phyloP scores from a whole-genome alignment of 1,140 invertebrate genomes.

The Drosophila pachea region DNA sequence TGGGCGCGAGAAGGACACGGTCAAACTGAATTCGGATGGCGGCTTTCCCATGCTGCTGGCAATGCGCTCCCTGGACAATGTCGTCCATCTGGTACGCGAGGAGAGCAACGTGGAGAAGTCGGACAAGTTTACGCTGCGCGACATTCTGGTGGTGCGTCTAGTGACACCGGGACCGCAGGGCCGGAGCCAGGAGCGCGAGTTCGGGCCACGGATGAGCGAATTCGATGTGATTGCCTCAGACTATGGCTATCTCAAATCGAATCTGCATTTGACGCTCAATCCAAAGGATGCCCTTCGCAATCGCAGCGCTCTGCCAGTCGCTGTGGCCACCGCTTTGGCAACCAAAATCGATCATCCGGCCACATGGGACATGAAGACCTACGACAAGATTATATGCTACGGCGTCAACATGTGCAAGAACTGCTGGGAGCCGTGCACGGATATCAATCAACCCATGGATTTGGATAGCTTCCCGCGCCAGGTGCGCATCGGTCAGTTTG shows the following conservation, averaged over 20 bases:
- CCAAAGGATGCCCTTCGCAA: slow-evolving; percentile 61
- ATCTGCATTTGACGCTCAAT: slow-evolving; percentile 63
- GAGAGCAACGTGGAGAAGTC: slow-evolving; percentile 50
- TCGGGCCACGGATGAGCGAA: slow-evolving; percentile 60
- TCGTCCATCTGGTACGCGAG: slow-evolving; percentile 53
- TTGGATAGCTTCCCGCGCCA: slow-evolving; percentile 62
- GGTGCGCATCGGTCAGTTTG: slow-evolving; percentile 69
- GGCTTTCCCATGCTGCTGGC: slow-evolving; percentile 46
- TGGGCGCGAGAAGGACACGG: slow-evolving; percentile 44
- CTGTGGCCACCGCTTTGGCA: slow-evolving; percentile 57
- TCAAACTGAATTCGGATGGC: slow-evolving; percentile 30
- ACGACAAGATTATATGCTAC: slow-evolving; percentile 73
- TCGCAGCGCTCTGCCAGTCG: slow-evolving; percentile 65
- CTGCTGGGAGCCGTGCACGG: slow-evolving; percentile 65
- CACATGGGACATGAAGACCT: slow-evolving; percentile 66
- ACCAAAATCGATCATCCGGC: slow-evolving; percentile 76
- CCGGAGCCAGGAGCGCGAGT: slow-evolving; percentile 49
- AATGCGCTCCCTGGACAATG: slow-evolving; percentile 57
- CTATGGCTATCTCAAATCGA: slow-evolving; percentile 68
- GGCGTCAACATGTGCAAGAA: slow-evolving; percentile 73
- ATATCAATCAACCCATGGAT: slow-evolving; percentile 56
- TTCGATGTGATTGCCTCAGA: slow-evolving; percentile 68
- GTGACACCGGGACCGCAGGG: slow-evolving; percentile 52
- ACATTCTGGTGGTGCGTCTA: slow-evolving; percentile 50
- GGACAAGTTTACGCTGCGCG: slow-evolving; percentile 42